phyloP scores from a whole-genome alignment of 92 coral and sea anemone species.

The Actinostola sp. region DNA sequence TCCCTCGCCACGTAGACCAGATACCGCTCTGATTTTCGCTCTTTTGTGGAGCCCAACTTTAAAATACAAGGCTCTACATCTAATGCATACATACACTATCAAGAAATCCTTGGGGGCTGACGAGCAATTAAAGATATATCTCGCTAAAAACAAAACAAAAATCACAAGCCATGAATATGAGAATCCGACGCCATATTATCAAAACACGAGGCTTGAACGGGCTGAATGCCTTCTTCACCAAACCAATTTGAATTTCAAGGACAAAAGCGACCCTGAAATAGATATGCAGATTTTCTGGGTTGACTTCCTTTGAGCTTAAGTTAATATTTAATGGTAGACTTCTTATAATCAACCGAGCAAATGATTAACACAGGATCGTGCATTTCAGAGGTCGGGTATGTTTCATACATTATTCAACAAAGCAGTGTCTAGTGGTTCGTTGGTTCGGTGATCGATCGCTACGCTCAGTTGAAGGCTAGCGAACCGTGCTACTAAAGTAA shows the following conservation, averaged over 20 bases:
- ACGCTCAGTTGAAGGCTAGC: constrained; percentile 8
- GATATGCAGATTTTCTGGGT: constrained; percentile 19
- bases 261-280: constrained; percentile 17
- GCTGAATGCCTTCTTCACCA: neutral
- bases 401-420: constrained; percentile 95
- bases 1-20: neutral
- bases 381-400: constrained; percentile 62
- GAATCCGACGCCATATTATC: constrained; percentile 31
- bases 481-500: neutral
- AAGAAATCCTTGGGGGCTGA: too few species aligned
- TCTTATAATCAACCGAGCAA: constrained; percentile 79
- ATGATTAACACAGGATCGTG: constrained; percentile 84
- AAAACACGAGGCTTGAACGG: neutral
- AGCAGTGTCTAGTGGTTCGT: constrained; percentile 25
- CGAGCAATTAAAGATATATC: neutral
- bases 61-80: neutral
- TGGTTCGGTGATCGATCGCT: too few species aligned
- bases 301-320: constrained; percentile 65
- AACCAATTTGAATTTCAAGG: neutral
- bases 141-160: constrained; percentile 3
- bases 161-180: constrained; percentile 5
- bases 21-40: neutral
- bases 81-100: neutral
- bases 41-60: neutral
- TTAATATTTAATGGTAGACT: constrained; percentile 84